phyloP scores from a whole-genome alignment of 2,888 invertebrate species.

The Aphrophora alni region DNA sequence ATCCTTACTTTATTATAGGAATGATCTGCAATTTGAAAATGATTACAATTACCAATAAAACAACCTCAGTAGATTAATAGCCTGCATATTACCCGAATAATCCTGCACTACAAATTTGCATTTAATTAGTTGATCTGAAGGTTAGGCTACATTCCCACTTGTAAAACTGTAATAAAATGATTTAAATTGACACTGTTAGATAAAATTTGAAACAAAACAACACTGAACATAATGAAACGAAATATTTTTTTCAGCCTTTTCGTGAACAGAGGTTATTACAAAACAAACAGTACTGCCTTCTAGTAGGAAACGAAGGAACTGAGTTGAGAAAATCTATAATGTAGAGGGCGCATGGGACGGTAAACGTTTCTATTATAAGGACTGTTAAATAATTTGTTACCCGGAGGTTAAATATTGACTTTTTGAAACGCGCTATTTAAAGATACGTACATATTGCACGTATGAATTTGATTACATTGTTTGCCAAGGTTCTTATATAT shows the following conservation, averaged over 20 bases:
- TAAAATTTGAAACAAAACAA: not conserved
- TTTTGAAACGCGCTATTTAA: not conserved
- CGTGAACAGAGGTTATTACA: not conserved
- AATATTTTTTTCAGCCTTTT: not conserved
- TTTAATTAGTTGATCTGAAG: no score
- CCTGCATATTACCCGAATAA: no score
- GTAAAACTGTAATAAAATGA: not conserved
- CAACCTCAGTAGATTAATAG: no score
- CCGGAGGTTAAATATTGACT: not conserved
- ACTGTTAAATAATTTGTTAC: not conserved
- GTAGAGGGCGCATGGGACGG: not conserved
- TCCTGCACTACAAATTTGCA: no score
- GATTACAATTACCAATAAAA: no score
- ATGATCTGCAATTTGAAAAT: no score
- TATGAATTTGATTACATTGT: no score
- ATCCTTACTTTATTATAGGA: no score
- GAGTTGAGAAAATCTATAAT: not conserved
- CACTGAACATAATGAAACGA: not conserved
- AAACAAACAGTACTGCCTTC: not conserved
- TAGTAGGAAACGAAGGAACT: not conserved
- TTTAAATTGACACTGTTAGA: not conserved
- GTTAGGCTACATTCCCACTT: not conserved
- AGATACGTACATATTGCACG: no score
- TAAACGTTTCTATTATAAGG: not conserved
- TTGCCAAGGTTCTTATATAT: no score